phyloP scores from a whole-genome alignment of 2,113 vertebrate genomes.

The Isichthys henryi region DNA sequence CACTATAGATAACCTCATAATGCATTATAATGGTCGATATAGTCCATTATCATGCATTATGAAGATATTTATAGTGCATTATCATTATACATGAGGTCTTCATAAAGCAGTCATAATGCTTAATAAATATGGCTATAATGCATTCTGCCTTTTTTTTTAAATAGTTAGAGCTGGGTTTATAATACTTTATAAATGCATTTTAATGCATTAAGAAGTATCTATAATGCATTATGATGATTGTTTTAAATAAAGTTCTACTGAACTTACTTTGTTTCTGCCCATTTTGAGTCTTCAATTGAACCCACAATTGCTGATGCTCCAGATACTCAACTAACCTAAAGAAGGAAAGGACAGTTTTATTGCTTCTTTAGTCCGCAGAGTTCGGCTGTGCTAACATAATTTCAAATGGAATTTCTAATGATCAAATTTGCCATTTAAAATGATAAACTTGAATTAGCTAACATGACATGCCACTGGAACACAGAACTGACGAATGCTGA shows the following conservation, averaged over 20 bases:
- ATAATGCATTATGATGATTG: neutral
- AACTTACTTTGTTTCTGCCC: neutral
- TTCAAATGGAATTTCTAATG: neutral
- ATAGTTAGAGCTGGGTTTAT: neutral
- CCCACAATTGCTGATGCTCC: neutral
- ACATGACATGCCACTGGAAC: neutral
- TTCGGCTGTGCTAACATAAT: neutral
- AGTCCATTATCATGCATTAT: neutral
- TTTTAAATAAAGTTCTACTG: neutral
- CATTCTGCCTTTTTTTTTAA: neutral
- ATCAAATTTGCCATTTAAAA: neutral
- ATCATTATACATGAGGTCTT: too few species aligned
- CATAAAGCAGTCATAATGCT: too few species aligned
- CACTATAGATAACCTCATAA: neutral
- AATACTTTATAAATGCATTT: neutral
- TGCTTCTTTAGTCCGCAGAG: neutral
- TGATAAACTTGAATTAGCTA: neutral
- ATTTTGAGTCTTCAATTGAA: neutral
- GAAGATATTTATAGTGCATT: neutral
- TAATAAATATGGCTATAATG: neutral
- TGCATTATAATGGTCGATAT: neutral
- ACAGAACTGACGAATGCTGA: neutral
- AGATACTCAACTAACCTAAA: neutral
- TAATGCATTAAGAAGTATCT: too few species aligned
- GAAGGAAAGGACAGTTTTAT: neutral